Conservation (phyloP, 2,113 vertebrate genomes). For the Alouatta palliata region DNA sequence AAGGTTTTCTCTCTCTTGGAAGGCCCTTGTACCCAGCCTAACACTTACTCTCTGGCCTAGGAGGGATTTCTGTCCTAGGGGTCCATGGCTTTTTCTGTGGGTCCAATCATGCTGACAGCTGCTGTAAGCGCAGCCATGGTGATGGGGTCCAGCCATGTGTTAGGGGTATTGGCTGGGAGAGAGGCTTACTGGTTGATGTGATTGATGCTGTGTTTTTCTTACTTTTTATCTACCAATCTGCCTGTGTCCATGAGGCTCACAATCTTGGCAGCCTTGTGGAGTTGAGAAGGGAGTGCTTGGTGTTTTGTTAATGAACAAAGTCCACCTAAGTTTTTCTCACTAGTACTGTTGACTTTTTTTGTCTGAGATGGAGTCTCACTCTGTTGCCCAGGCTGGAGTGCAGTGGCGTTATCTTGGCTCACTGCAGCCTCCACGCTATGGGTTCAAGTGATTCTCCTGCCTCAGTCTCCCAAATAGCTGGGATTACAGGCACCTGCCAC, state of each 20-base stretch:
- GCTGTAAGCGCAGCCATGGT: background rate
- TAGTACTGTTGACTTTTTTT: background rate
- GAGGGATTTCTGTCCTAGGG: background rate
- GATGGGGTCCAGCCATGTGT: rapidly evolving
- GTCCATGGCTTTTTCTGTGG: rapidly evolving
- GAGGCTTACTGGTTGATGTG: background rate
- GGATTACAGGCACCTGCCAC: too few species aligned
- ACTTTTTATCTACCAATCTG: background rate
- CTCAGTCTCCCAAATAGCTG: too few species aligned
- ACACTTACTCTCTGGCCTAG: background rate
- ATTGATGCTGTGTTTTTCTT: background rate
- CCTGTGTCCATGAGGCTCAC: background rate
- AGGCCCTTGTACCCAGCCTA: background rate
- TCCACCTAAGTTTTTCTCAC: background rate
- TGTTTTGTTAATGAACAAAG: background rate
- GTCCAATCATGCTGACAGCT: rapidly evolving
- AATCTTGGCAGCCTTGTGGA: background rate
- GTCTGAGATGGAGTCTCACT: too few species aligned
- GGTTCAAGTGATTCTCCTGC: too few species aligned
- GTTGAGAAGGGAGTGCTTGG: background rate
- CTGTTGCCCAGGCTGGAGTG: too few species aligned
- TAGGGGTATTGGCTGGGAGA: background rate
- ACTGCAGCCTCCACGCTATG: too few species aligned
- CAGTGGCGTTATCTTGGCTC: too few species aligned
- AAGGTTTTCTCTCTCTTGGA: background rate